These are phyloP conservation scores for Apodemia hepburni DNA, from an alignment of 2,888 invertebrate species.

Conservation along the genomic window DNA sequence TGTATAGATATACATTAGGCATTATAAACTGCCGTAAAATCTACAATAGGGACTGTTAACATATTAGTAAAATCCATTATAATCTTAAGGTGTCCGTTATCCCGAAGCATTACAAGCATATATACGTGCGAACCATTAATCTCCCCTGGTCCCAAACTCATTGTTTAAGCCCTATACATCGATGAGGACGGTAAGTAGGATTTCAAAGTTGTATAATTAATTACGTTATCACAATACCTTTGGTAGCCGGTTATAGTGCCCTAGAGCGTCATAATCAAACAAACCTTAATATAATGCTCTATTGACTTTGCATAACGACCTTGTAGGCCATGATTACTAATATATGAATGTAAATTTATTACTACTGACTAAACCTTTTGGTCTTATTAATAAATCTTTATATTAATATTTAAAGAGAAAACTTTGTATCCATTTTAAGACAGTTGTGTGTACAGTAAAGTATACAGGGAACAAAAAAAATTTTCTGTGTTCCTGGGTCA, in stretches of 20 bases:
- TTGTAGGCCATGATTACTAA: conserved; percentile 13
- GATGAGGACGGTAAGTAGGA: conserved; percentile 4
- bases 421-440: too few species aligned
- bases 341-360: conserved; percentile 8
- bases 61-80: conserved; percentile 5
- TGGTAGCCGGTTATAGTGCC: conserved; percentile 48
- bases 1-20: neutral
- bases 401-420: too few species aligned
- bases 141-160: conserved; percentile 13
- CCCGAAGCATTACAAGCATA: conserved; percentile 3
- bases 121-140: conserved; percentile 7
- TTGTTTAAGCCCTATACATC: conserved; percentile 11
- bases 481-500: too few species aligned
- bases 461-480: too few species aligned
- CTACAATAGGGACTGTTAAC: neutral
- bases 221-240: conserved; percentile 53
- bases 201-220: conserved; percentile 48
- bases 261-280: conserved; percentile 51
- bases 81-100: neutral
- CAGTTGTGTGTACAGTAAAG: too few species aligned
- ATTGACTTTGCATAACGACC: conserved; percentile 24
- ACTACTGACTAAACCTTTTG: too few species aligned
- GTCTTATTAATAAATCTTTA: too few species aligned
- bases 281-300: conserved; percentile 33
- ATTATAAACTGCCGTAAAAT: neutral